Base-by-base conservation (phyloP, 2,797 vertebrate genomes). In the Mastacembelus armatus region DNA sequence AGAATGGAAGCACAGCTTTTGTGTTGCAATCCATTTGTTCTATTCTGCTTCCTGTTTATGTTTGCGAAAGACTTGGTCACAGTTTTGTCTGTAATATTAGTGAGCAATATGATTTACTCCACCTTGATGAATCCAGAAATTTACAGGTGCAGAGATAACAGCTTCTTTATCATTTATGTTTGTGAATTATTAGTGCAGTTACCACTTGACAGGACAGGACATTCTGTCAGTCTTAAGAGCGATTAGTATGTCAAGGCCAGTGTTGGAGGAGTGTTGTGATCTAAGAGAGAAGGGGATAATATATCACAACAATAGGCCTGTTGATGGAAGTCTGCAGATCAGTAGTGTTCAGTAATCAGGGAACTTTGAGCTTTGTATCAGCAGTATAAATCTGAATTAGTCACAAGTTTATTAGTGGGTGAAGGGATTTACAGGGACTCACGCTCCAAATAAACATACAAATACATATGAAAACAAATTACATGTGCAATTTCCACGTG, bases 351-450 rank as follows among this genome's bases (percentile, higher is more conserved):
- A 65, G 26, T 36, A 36, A 49, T 9, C 0, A 2, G n/a, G 39
- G 62, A 74, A 81, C 80, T 83, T 84, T 87, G 74, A 86, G 27
- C 66, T 78, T 59, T 49, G 15, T 78, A 67, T 77, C 50, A 84
- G 61, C 39, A 50, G 18, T 29, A 67, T 74, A 73, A 60, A 72
- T 74, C 45, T 47, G 24, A 58, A 9, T 64, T 16, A 32, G 42
- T 70, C 18, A 38, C 16, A 63, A 21, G 36, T 64, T 72, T 56
- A 54, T 74, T 49, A 30, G 16, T 45, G 26, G 43, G 21, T 35
- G 22, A 10, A 78, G 39, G 24, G 57, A 65, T 66, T 48, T 18
- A 57, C 32, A 57, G 4, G 16, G 29, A 38, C 4, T 38, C 44
- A 52, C 32, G 61, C 22, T 33, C 4, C 38, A 57, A 38, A 42